Base-by-base conservation (phyloP, 1,140 invertebrate species). In the Drosophila chauvacae region DNA sequence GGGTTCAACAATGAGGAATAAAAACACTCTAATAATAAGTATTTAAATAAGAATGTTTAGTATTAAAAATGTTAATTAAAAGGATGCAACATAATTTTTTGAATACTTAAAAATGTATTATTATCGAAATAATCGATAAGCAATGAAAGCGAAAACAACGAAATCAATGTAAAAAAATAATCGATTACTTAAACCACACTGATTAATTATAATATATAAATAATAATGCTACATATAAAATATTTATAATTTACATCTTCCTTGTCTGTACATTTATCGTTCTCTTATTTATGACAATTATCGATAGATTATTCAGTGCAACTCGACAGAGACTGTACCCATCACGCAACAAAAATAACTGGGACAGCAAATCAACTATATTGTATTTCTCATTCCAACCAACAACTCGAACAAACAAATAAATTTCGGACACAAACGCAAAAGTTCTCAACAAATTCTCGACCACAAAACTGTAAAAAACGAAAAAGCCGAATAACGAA, bases 371-470 rank as follows among this genome's bases (percentile, higher is more conserved):
- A 50, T 50, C 51, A 57, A 69, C 51, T 39, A 30, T n/a, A 50
- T 68, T 63, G 60, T 50, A 47, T 42, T 60, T 26, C 13, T n/a
- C 63, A 20, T 45, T 14, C 41, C 35, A 20, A n/a, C 10, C 10
- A 14, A 18, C 13, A 28, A 30, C 26, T 13, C 13, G 55, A 23
- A 69, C 20, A 69, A 37, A 55, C 47, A 64, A 71, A 56, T 59
- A 77, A 62, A 53, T 73, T 61, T 47, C 28, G 16, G 26, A 23
- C 35, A 58, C 28, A 23, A 55, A 63, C 57, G 16, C 13, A 64
- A 79, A 79, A 81, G n/a, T 85, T 86, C 77, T 63, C 60, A 65
- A 60, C 68, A 81, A 74, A 57, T 80, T 73, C 55, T 50, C 45
- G 41, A 70, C 80, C 65, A 62, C 72, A 84, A 61, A 60, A 65